These are phyloP conservation scores for Epizoanthus stellaris DNA, from an alignment of 92 coral and sea anemone genomes.

Conservation along the genomic window DNA sequence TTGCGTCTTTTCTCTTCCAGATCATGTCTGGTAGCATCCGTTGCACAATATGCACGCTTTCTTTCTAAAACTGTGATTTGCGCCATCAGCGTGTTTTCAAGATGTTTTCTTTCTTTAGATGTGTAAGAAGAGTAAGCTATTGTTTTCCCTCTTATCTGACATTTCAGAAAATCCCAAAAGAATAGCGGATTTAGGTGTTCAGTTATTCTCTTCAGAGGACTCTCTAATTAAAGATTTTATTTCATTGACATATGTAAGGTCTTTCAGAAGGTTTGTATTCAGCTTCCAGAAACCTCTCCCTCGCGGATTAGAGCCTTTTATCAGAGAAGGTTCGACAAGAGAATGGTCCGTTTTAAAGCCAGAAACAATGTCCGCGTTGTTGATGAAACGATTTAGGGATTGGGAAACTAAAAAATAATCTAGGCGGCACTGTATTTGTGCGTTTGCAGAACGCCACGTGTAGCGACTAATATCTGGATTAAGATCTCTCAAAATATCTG, in stretches of 20 bases:
- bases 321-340: background rate
- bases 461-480: background rate
- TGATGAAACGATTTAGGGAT: background rate
- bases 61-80: background rate
- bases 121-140: background rate
- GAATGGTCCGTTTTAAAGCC: slow-evolving; percentile 22
- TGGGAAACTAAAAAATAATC: slow-evolving; percentile 14
- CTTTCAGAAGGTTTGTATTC: background rate
- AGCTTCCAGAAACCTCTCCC: slow-evolving; percentile 2
- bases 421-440: background rate
- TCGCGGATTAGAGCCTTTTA: slow-evolving; percentile 2
- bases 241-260: background rate
- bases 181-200: background rate
- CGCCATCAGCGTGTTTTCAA: background rate
- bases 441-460: slow-evolving; percentile 11
- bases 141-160: background rate
- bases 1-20: background rate
- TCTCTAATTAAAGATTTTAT: background rate
- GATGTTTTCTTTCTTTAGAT: background rate
- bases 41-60: background rate
- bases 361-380: slow-evolving; percentile 1
- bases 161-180: background rate
- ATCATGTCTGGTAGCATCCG: background rate
- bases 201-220: background rate
- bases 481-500: too few relatives aligned